Conservation (phyloP, 1,140 invertebrate species). For the Neuroterus valhalla region DNA sequence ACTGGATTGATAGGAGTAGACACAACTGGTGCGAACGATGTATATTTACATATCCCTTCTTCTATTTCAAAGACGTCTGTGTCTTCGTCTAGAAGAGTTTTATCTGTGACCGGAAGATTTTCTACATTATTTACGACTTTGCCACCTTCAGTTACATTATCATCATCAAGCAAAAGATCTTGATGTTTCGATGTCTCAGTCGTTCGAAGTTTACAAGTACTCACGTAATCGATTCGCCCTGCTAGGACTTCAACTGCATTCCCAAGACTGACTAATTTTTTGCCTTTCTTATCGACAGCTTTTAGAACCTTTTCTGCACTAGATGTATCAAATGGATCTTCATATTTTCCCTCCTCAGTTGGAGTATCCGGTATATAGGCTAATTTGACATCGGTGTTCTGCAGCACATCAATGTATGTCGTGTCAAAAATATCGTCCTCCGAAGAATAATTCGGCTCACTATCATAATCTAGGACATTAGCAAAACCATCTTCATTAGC, state of each 20-base stretch:
- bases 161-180: constrained; percentile 83
- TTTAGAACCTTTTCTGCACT: constrained; percentile 89
- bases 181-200: constrained; percentile 73
- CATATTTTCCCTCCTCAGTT: constrained; percentile 80
- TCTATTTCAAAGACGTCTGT: constrained; percentile 78
- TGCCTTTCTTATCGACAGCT: constrained; percentile 84
- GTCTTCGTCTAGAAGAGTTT: constrained; percentile 85
- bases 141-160: constrained; percentile 33
- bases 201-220: constrained; percentile 74
- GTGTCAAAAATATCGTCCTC: constrained; percentile 92
- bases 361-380: constrained; percentile 91
- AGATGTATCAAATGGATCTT: constrained; percentile 91
- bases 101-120: constrained; percentile 68
- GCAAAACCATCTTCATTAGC: constrained; percentile 74
- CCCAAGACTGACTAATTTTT: constrained; percentile 87
- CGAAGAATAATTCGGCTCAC: constrained; percentile 82
- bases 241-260: constrained; percentile 90
- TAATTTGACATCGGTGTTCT: constrained; percentile 89
- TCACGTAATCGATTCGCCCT: constrained; percentile 83
- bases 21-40: constrained; percentile 59
- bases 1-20: constrained; percentile 32
- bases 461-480: constrained; percentile 77
- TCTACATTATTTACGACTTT: constrained; percentile 38
- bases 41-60: constrained; percentile 78
- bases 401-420: constrained; percentile 88